phyloP scores from a whole-genome alignment of 1,140 invertebrate genomes.

The Orchesella cincta region DNA sequence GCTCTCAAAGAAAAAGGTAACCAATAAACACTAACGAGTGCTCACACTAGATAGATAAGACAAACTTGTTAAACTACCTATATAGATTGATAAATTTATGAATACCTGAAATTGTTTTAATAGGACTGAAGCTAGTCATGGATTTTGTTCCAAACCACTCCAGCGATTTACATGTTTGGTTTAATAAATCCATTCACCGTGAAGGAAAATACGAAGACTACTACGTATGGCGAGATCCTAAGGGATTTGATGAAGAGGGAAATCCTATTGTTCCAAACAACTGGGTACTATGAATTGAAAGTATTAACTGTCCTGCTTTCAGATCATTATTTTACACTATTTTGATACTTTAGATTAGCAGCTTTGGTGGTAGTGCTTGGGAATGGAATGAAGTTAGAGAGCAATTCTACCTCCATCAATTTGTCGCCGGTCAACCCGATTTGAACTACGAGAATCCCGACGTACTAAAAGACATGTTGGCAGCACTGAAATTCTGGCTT shows the following conservation, averaged over 20 bases:
- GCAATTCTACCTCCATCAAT: slow-evolving; percentile 76
- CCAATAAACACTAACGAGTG: not conserved
- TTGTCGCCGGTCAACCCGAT: slow-evolving; percentile 71
- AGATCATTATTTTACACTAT: not conserved
- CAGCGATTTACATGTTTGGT: slow-evolving; percentile 73
- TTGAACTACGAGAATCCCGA: slow-evolving; percentile 68
- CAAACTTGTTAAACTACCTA: no score
- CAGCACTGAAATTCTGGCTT: slow-evolving; percentile 69
- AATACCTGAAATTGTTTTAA: slow-evolving; percentile 36
- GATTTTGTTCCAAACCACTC: slow-evolving; percentile 73
- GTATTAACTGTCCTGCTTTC: no score
- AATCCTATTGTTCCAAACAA: slow-evolving; percentile 59
- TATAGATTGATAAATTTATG: not conserved
- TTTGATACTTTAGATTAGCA: slow-evolving; percentile 59
- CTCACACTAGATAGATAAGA: no score
- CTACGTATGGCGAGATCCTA: slow-evolving; percentile 60
- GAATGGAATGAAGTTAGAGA: slow-evolving; percentile 65
- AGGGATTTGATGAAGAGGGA: slow-evolving; percentile 41
- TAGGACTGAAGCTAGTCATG: slow-evolving; percentile 63
- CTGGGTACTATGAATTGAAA: slow-evolving; percentile 57
- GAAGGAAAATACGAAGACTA: slow-evolving; percentile 61
- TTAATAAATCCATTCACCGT: slow-evolving; percentile 62
- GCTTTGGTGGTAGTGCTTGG: slow-evolving; percentile 73
- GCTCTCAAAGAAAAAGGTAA: slow-evolving; percentile 11
- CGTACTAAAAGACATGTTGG: slow-evolving; percentile 68